Conservation (phyloP, 2,113 vertebrate species). For the cattle (Bos taurus) region ARS-UCD2.0 NC_037355.1:41896001-41896500, state of each 20-base stretch:
- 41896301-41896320: not conserved
- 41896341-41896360: not conserved
- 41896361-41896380: not conserved
- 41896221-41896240: not conserved
- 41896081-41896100: not conserved
- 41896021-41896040: not conserved
- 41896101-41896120: not conserved
- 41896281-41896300: not conserved
- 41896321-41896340: not conserved
- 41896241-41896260: not conserved
- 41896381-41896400: not conserved
- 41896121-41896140: not conserved
- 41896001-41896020: not conserved
- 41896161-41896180: not conserved
- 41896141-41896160: not conserved
- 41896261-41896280: rapidly evolving
- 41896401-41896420: not conserved
- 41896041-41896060: not conserved
- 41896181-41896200: not conserved
- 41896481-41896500: not conserved
- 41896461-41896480: not conserved
- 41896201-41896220: not conserved
- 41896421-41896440: not conserved
- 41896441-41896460: not conserved
- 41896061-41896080: not conserved